Evolutionary conservation across 2,888 invertebrate species (phyloP).

Genomic region (Artemia sinica): DNA sequence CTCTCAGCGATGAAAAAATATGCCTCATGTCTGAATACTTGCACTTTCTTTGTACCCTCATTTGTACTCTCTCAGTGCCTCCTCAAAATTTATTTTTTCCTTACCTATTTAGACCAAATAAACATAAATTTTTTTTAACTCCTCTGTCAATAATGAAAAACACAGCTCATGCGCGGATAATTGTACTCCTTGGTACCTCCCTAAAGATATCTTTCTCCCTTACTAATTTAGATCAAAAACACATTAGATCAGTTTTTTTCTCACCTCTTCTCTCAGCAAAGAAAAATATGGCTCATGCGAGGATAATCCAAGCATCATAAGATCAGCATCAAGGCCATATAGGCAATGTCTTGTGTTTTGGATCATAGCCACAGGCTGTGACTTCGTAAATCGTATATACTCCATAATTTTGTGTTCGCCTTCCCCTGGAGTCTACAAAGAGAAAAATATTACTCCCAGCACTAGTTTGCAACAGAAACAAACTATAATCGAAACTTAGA

Average conservation of each 20-base stretch:
- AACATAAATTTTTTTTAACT: too few relatives aligned
- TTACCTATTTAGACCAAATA: too few relatives aligned
- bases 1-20: too few relatives aligned
- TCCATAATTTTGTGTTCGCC: slow-evolving; percentile 99
- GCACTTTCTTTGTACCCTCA: too few relatives aligned
- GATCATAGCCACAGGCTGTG: slow-evolving; percentile 62
- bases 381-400: slow-evolving; percentile 66
- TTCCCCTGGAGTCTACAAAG: slow-evolving; percentile 63
- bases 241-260: neutral
- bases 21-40: too few relatives aligned
- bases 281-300: slow-evolving; percentile 92
- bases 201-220: too few relatives aligned
- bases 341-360: slow-evolving; percentile 85
- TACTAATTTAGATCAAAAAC: neutral
- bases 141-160: slow-evolving; percentile 7
- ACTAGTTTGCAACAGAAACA: too few relatives aligned
- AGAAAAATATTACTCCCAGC: slow-evolving; percentile 11
- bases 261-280: slow-evolving; percentile 75
- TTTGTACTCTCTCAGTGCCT: too few relatives aligned
- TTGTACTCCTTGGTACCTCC: too few relatives aligned
- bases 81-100: too few relatives aligned
- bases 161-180: too few relatives aligned
- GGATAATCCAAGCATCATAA: slow-evolving; percentile 88
- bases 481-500: too few relatives aligned
- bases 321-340: slow-evolving; percentile 91